Conservation (phyloP, 2,113 vertebrate genomes). For the Procapra przewalskii region DNA sequence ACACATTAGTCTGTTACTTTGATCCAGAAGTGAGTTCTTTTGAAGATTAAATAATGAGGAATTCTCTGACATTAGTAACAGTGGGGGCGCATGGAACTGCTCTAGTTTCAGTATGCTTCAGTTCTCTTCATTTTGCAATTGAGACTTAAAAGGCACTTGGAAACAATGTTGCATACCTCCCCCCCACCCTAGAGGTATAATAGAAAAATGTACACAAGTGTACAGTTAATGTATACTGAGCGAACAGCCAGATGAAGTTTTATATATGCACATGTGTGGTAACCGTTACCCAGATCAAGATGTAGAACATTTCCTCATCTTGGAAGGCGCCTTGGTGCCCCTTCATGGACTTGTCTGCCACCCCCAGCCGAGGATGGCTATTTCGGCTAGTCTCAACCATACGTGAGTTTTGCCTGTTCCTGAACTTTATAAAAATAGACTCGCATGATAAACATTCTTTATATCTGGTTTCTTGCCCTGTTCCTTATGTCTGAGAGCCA, state of each 20-base stretch:
- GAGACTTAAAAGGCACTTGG: constrained; percentile 10
- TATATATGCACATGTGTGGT: not conserved
- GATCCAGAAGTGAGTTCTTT: constrained; percentile 17
- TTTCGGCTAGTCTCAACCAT: not conserved
- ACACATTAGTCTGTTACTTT: not conserved
- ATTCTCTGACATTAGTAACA: constrained; percentile 17
- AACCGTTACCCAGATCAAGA: not conserved
- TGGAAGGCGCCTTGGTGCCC: not conserved
- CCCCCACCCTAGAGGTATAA: not conserved
- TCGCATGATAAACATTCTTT: not conserved
- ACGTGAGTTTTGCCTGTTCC: not conserved
- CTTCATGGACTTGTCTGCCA: not conserved
- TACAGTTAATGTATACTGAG: not conserved
- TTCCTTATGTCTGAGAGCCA: not conserved
- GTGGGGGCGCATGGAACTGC: not conserved
- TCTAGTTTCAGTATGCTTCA: not conserved
- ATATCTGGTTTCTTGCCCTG: not conserved
- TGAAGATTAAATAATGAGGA: constrained; percentile 19
- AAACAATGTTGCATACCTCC: not conserved
- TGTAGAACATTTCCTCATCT: not conserved
- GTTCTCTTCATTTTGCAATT: constrained; percentile 22
- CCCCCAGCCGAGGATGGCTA: no score
- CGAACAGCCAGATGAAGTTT: not conserved
- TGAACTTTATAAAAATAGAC: not conserved
- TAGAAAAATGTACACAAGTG: not conserved